Percentiles rank a stretch among this genome's conserved stretches.
Conservation (phyloP, 2,888 invertebrate species). For the Pediacus dermestoides region DNA sequence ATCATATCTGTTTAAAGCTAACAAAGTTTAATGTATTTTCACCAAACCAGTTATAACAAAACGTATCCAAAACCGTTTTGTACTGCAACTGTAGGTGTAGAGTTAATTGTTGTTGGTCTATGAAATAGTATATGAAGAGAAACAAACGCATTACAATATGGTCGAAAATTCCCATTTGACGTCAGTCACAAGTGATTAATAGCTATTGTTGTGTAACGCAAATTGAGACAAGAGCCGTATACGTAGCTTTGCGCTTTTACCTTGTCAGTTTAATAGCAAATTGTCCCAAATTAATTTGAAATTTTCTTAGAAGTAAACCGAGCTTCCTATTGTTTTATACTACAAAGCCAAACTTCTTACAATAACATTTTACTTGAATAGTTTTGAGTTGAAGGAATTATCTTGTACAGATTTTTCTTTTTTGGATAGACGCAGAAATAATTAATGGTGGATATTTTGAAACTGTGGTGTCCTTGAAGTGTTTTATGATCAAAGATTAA, state of each 20-base stretch:
- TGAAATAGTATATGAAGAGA: neutral
- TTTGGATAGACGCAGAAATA: too few species aligned
- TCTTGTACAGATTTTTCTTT: neutral
- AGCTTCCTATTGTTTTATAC: slow-evolving; percentile 4
- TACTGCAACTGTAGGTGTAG: too few species aligned
- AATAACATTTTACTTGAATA: slow-evolving; percentile 6
- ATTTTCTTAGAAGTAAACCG: slow-evolving; percentile 8
- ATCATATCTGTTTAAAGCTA: too few species aligned
- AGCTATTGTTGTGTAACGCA: slow-evolving; percentile 2
- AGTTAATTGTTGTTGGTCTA: too few species aligned
- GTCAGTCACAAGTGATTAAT: slow-evolving; percentile 5
- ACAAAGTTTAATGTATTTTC: too few species aligned
- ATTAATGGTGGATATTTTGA: too few species aligned
- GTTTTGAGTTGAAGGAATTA: neutral
- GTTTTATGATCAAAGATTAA: too few species aligned
- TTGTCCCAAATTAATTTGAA: slow-evolving; percentile 7
- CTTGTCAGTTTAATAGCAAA: slow-evolving; percentile 7
- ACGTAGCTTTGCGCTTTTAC: slow-evolving; percentile 5
- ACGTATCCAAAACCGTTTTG: too few species aligned
- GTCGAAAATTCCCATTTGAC: slow-evolving; percentile 5
- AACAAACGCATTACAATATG: neutral
- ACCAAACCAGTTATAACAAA: too few species aligned
- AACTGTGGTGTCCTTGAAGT: too few species aligned
- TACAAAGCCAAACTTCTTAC: slow-evolving; percentile 7
- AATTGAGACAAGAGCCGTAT: slow-evolving; percentile 2